phyloP scores from a whole-genome alignment of 53 echinoderm and acorn worm genomes.

The Holothuria leucospilota region DNA sequence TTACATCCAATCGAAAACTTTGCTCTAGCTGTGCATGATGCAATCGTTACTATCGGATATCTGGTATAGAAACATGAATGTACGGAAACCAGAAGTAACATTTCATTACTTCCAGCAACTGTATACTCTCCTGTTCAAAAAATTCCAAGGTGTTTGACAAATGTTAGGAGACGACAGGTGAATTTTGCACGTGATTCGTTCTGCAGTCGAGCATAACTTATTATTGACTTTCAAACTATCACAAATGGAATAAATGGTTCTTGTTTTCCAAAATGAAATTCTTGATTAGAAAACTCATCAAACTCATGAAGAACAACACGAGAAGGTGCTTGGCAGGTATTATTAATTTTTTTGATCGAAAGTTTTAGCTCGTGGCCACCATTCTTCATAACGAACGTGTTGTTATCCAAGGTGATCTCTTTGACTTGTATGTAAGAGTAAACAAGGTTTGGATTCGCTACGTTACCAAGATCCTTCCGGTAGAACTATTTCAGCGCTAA shows the following conservation, averaged over 20 bases:
- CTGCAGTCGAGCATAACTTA: neutral
- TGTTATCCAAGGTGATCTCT: neutral
- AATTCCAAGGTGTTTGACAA: neutral
- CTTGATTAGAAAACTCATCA: neutral
- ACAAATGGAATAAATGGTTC: neutral
- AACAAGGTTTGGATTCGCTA: neutral
- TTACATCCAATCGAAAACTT: too few species aligned
- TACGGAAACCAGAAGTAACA: neutral
- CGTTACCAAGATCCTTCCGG: neutral
- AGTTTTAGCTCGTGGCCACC: neutral
- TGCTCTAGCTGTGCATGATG: too few species aligned
- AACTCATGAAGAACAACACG: neutral
- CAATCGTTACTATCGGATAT: too few species aligned
- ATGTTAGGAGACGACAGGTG: neutral
- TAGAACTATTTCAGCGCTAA: constrained; percentile 1
- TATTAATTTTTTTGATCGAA: neutral
- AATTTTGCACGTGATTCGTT: neutral
- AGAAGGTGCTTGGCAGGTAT: neutral
- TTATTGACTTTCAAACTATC: neutral
- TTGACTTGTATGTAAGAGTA: constrained; percentile 20
- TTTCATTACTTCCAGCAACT: neutral
- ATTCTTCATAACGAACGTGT: neutral
- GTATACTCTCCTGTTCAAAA: neutral
- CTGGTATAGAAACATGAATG: neutral
- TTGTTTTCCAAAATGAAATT: neutral